These are phyloP conservation scores for Acanthococcus lagerstroemiae DNA, from an alignment of 2,888 invertebrate genomes.

Conservation along the genomic window DNA sequence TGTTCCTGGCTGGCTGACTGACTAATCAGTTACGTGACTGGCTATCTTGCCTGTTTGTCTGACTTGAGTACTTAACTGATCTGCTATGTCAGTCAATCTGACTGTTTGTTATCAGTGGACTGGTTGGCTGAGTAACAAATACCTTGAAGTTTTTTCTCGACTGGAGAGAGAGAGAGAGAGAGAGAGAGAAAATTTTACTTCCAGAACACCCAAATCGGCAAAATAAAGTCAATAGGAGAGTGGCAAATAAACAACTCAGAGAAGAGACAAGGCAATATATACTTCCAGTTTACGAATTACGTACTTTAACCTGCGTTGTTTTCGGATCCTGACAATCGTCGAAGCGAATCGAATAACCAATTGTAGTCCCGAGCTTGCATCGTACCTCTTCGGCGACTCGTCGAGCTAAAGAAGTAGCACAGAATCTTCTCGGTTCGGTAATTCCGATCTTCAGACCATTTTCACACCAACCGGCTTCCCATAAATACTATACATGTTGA, in stretches of 20 bases:
- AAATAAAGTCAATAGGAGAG: not conserved
- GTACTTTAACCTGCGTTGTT: constrained; percentile 63
- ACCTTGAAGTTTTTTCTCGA: too few relatives aligned
- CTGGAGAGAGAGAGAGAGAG: too few relatives aligned
- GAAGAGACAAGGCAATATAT: not conserved
- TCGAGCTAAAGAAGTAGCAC: constrained; percentile 75
- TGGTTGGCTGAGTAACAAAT: too few relatives aligned
- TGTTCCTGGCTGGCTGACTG: too few relatives aligned
- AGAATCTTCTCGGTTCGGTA: constrained; percentile 85
- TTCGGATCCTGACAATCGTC: constrained; percentile 51
- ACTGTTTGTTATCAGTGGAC: too few relatives aligned
- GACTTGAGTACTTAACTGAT: too few relatives aligned
- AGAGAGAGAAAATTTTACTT: too few relatives aligned
- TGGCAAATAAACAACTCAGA: not conserved
- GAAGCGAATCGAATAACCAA: constrained; percentile 72
- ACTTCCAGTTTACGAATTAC: too few relatives aligned
- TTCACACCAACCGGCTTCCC: constrained; percentile 73
- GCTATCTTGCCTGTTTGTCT: too few relatives aligned
- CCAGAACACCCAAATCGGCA: too few relatives aligned
- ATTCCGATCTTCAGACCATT: constrained; percentile 70
- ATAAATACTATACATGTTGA: constrained; percentile 61
- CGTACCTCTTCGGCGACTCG: constrained; percentile 84
- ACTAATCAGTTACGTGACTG: too few relatives aligned
- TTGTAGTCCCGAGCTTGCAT: constrained; percentile 58
- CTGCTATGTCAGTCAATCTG: too few relatives aligned